Evolutionary conservation across 2,888 invertebrate species (phyloP).

Genomic region (Leucophora obtusa): DNA sequence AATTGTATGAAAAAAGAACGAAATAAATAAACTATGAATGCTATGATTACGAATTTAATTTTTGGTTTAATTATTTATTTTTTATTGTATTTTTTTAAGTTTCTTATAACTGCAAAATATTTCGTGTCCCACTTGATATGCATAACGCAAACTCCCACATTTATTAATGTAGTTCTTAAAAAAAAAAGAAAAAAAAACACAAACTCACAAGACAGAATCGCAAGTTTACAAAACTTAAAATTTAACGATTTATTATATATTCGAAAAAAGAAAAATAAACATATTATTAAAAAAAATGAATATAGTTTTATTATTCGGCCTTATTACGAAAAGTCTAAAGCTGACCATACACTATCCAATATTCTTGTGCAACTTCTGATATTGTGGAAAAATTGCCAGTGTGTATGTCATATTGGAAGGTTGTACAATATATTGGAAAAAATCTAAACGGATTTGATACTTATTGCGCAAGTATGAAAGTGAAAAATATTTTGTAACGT

Average conservation of each 20-base stretch:
- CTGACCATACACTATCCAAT: no score
- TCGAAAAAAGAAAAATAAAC: slow-evolving; percentile 39
- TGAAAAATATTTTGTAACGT: no score
- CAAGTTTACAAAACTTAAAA: slow-evolving; percentile 57
- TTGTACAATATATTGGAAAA: no score
- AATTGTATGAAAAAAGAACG: slow-evolving; percentile 4
- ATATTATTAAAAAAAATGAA: slow-evolving; percentile 29
- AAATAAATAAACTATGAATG: neutral
- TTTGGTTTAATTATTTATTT: neutral
- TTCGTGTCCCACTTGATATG: slow-evolving; percentile 15
- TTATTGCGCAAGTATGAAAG: no score
- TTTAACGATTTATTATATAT: slow-evolving; percentile 57
- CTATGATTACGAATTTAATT: neutral
- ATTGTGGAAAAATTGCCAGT: no score
- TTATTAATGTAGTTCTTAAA: slow-evolving; percentile 49
- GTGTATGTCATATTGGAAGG: no score
- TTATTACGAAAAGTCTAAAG: no score
- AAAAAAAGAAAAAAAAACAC: slow-evolving; percentile 19
- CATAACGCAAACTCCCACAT: slow-evolving; percentile 40
- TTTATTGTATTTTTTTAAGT: slow-evolving; percentile 23
- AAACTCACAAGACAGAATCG: slow-evolving; percentile 44
- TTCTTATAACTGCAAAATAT: slow-evolving; percentile 10
- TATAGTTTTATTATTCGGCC: slow-evolving; percentile 33
- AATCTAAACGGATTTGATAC: no score
- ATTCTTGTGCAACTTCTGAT: no score